Evolutionary conservation across 2,888 invertebrate species (phyloP), one percentile per base, ranked within the genome.

Genomic region (Acleris cristana): DNA sequence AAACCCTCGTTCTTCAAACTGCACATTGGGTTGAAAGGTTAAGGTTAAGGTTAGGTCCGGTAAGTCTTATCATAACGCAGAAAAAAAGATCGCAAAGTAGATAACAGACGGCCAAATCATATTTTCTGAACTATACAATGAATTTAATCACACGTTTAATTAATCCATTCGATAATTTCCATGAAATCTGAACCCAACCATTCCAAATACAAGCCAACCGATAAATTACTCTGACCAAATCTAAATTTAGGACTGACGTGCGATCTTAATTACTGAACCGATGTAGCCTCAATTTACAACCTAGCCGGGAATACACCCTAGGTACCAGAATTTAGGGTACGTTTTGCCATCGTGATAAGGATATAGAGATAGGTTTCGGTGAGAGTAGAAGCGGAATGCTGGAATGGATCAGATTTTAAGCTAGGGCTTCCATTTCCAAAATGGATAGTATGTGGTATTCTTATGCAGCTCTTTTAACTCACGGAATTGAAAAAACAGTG

Each of bases 261-360:
- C 87, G 85, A 87, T 87, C 88, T 88, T 89, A 89, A 89, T 89
- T 86, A 85, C 85, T 80, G 75, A 73, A 74, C 79, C 80, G 78
- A 79, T 82, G 82, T 80, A 83, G 79, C 78, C 81, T 73, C 78
- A 84, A 84, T 85, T 84, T 83, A 83, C 84, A 83, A 77, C 75
- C 77, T 75, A 79, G 79, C 77, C 10, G 34, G 34, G 10, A 34
- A 10, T n/a, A 6, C 10, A 19, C 2, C 40, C 14, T 40, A 10
- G 40, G 4, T 14, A 4, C 14, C 14, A 14, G 40, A 40, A 14
- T 14, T 40, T 40, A 40, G 14, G n/a, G 58, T 40, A 45, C 48
- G 53, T 48, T 52, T n/a, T 6, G 34, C 23, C 21, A 34, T 4
- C 8, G 26, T 21, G 51, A 12, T 44, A 44, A 51, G 60, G 55